Evolutionary conservation across 2,797 vertebrate genomes (phyloP), one percentile per base, ranked within the genome.

Genomic region (Uromys caudimaculatus): DNA sequence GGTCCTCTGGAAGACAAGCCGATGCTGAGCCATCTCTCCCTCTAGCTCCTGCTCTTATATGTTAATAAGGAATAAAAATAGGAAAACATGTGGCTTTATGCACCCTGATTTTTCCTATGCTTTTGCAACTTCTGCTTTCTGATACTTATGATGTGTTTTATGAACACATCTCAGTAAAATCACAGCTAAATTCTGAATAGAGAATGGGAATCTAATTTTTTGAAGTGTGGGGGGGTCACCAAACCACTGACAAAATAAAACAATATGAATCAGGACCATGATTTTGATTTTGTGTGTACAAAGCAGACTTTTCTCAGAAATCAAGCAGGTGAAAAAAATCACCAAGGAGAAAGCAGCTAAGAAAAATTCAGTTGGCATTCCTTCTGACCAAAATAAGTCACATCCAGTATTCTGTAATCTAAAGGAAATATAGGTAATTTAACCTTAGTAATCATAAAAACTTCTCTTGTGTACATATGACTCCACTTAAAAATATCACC

Each of bases 381-480:
- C 90, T 69, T 67, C 35, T 56, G 54, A 90, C 23, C n/a, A 44
- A 95, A 95, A 82, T 73, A 87, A 96, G 95, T 89, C 24, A 47
- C 78, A 60, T 54, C 73, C 62, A 50, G 52, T 41, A 64, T 93
- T 90, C 93, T 19, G 47, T 78, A 67, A 93, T 41, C 10, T 94
- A 27, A 41, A 73, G 50, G 54, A 95, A 73, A n/a, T n/a, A 91
- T 78, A 54, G 84, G 91, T 14, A 83, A 60, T 88, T 88, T 67
- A 69, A 82, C 16, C 6, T 84, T 93, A 73, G 69, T 71, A 89
- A 82, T 85, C 5, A n/a, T 71, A 95, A 86, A 91, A 60, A 52
- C 9, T 64, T 76, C 82, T 89, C 32, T 41, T 52, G 79, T 17
- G 29, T 10, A 41, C 58, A 64, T 29, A 52, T 13, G 23, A 23